phyloP scores from a whole-genome alignment of 1,140 invertebrate genomes.

The Oreohelix idahoensis region DNA sequence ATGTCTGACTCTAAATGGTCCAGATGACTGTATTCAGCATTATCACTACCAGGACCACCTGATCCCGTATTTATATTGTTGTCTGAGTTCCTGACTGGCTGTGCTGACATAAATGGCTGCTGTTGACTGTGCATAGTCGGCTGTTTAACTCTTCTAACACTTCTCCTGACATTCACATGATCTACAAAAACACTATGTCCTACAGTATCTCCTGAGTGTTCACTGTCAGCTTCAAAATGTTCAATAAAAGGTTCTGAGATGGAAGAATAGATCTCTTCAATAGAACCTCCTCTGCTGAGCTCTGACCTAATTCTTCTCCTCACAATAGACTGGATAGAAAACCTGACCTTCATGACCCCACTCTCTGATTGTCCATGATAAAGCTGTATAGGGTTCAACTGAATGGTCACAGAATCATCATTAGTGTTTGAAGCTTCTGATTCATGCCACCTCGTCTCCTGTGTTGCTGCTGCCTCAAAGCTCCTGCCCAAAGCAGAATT shows the following conservation, averaged over 20 bases:
- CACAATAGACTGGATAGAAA: slow-evolving; percentile 45
- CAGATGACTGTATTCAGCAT: neutral
- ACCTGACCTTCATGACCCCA: slow-evolving; percentile 44
- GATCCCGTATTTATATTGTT: neutral
- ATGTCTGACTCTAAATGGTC: neutral
- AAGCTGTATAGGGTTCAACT: slow-evolving; percentile 34
- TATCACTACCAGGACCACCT: neutral
- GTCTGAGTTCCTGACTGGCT: neutral
- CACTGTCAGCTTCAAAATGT: neutral
- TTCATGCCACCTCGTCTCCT: slow-evolving; percentile 17
- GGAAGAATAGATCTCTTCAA: slow-evolving; percentile 28
- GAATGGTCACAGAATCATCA: slow-evolving; percentile 30
- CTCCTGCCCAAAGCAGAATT: neutral
- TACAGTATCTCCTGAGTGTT: neutral
- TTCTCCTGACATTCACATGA: neutral
- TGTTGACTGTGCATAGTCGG: neutral
- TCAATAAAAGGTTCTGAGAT: slow-evolving; percentile 18
- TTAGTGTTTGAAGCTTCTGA: neutral
- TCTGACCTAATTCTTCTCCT: slow-evolving; percentile 25
- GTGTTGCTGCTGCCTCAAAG: neutral
- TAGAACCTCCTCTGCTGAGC: neutral
- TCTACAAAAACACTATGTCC: neutral
- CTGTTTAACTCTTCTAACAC: neutral
- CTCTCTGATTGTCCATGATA: slow-evolving; percentile 35
- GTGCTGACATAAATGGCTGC: neutral